Conservation (phyloP, 2,888 invertebrate species). For the Euproctis similis region DNA sequence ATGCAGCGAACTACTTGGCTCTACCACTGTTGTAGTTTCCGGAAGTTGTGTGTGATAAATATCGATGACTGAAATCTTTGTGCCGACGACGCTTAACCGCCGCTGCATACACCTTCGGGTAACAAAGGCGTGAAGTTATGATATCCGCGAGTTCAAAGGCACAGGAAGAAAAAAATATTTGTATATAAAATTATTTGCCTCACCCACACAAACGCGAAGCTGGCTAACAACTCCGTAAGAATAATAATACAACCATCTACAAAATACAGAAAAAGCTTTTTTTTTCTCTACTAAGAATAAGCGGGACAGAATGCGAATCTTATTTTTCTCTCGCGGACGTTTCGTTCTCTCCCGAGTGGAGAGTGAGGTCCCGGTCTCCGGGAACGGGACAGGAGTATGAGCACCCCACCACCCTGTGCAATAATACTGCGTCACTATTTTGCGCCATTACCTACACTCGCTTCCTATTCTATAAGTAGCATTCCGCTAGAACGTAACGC, state of each 20-base stretch:
- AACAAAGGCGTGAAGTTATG: too few relatives aligned
- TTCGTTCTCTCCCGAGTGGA: slow-evolving; percentile 67
- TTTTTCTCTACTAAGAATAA: slow-evolving; percentile 73
- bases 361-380: slow-evolving; percentile 25
- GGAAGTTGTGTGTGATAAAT: too few relatives aligned
- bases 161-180: too few relatives aligned
- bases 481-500: slow-evolving; percentile 50
- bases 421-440: slow-evolving; percentile 78
- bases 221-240: slow-evolving; percentile 37
- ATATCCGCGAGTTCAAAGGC: too few relatives aligned
- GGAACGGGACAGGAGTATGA: slow-evolving; percentile 41
- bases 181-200: slow-evolving; percentile 52
- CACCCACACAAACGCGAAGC: slow-evolving; percentile 45
- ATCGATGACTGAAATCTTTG: too few relatives aligned
- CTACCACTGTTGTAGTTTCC: too few relatives aligned
- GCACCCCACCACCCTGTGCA: slow-evolving; percentile 62
- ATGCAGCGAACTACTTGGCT: too few relatives aligned
- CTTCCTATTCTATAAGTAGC: slow-evolving; percentile 76
- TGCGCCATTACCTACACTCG: slow-evolving; percentile 77
- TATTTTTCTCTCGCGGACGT: slow-evolving; percentile 77
- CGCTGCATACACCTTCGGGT: too few relatives aligned
- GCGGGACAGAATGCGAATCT: slow-evolving; percentile 73
- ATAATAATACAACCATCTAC: slow-evolving; percentile 48
- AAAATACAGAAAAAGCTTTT: slow-evolving; percentile 69
- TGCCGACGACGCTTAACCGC: too few relatives aligned